Base-by-base conservation (phyloP, 2,888 invertebrate genomes). In the Netelia virgata region DNA sequence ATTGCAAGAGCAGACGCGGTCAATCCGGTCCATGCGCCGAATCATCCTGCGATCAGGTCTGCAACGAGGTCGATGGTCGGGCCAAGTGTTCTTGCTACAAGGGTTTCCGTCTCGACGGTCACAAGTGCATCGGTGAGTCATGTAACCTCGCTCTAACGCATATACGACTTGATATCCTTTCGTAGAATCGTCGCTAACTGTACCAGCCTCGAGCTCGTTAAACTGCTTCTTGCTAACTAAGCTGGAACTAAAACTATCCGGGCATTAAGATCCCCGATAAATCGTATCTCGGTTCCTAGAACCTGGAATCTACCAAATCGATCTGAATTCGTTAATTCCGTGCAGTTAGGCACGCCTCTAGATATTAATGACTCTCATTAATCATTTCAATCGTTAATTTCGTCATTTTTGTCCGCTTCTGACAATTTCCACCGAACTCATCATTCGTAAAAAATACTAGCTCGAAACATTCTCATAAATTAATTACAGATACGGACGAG, bases 71-170 rank as follows among this genome's bases (percentile, higher is more conserved):
- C 83, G 89, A 92, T 78, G 91, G 91, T 43, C 88, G 82, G 47
- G 91, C 92, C 20, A 88, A 90, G 69, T 93, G 93, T 79, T 91
- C 90, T 50, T 93, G 93, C 84, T 91, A 90, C 88, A 90, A 92
- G 86, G 93, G 93, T 23, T 93, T 91, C 83, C 89, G 86, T 50
- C 84, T 90, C 61, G 89, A 91, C 16, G 91, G 88, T 20, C 87
- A 89, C 77, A 91, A 90, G 86, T 92, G 92, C 85, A 87, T 90
- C 73, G 92, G 92, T 92, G 87, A 89, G 89, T 64, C 23, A 50
- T 75, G 73, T 75, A 50, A 53, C 10, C 73, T 66, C 23, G 41
- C 41, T 47, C 41, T n/a, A 43, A 14, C 20, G 2, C 14, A 47
- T 47, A 47, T 43, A 74, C 47, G 73, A 59, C 47, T 78, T 69